Conservation (phyloP, 2,113 vertebrate species). For the Hemiprocne comata region DNA sequence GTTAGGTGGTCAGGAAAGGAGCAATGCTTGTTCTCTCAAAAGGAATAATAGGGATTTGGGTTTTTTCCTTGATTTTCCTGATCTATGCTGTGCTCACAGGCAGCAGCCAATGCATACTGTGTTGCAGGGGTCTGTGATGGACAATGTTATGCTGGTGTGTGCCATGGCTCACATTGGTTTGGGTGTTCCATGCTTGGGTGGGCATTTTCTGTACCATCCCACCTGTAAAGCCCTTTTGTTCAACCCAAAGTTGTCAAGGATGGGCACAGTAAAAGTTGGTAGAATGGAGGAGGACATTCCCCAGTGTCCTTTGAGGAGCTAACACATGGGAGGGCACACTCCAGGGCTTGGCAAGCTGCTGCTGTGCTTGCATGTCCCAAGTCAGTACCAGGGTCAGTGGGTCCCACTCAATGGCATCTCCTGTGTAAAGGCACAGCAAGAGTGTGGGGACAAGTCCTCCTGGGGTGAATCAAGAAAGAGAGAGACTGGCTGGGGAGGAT, state of each 20-base stretch:
- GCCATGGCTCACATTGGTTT: background rate
- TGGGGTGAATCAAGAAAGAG: background rate
- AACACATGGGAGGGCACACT: background rate
- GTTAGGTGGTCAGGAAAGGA: background rate
- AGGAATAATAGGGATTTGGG: background rate
- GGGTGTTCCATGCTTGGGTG: too few species aligned
- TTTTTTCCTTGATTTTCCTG: background rate
- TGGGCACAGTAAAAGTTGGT: background rate
- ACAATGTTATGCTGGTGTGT: too few species aligned
- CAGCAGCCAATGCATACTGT: too few species aligned
- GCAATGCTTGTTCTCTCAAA: background rate
- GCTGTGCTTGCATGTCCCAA: background rate
- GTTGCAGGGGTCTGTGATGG: too few species aligned
- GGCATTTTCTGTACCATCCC: background rate
- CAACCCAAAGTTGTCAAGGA: background rate
- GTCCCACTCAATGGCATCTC: background rate
- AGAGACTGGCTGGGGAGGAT: background rate
- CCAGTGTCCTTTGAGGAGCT: background rate
- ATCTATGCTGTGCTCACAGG: background rate
- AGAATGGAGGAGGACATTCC: background rate
- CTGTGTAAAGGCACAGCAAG: background rate
- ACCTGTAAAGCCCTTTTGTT: background rate
- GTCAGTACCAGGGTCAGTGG: background rate
- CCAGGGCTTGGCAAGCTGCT: background rate
- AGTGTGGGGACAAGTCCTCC: fast-evolving